These are phyloP conservation scores for Trididemnum miniatum DNA, from an alignment of 23 tunicate species.

Conservation along the genomic window DNA sequence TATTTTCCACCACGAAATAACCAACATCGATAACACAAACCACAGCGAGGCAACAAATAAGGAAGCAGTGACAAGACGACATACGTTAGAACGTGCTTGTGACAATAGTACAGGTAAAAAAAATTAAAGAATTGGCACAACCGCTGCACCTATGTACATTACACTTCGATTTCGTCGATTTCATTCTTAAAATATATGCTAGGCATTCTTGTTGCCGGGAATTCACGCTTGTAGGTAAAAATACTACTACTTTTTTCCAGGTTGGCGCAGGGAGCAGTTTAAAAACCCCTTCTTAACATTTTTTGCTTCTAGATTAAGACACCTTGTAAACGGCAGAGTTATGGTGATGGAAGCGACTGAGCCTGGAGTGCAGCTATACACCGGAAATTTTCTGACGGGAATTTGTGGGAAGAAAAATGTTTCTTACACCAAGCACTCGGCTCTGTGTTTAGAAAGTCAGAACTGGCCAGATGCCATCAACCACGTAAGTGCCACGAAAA, in stretches of 20 bases:
- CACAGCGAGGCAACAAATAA: too few species aligned
- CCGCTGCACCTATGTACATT: too few species aligned
- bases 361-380: conserved; percentile 94
- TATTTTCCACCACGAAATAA: too few species aligned
- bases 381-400: conserved; percentile 81
- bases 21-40: too few species aligned
- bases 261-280: too few species aligned
- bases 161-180: too few species aligned
- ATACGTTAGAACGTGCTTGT: too few species aligned
- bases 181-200: neutral
- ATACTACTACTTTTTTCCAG: too few species aligned
- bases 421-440: conserved; percentile 69
- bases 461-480: conserved; percentile 93
- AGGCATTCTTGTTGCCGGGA: neutral
- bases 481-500: conserved; percentile 48
- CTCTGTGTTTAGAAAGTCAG: conserved; percentile 95
- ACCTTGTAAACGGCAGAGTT: conserved; percentile 66
- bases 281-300: neutral
- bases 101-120: too few species aligned
- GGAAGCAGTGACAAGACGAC: too few species aligned
- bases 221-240: too few species aligned
- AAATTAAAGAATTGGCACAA: too few species aligned
- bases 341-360: conserved; percentile 70
- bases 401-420: conserved; percentile 56
- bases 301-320: conserved; percentile 11